Base-by-base conservation (phyloP, 2,113 vertebrate species). In the Motacilla alba region DNA sequence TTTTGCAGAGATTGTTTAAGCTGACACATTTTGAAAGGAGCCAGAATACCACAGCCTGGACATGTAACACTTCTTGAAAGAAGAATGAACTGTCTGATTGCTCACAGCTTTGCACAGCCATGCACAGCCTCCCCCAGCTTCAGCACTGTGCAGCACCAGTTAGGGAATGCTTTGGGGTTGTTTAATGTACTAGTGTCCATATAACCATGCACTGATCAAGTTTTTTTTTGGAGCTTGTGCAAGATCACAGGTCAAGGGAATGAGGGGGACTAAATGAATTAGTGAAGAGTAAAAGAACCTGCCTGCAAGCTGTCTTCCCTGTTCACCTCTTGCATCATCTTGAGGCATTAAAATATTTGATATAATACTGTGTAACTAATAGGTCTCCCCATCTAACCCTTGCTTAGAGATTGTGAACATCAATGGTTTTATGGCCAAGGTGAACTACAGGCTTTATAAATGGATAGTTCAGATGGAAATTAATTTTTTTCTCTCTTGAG, bases 61-160 rank as follows among this genome's bases (percentile, higher is more conserved):
- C 72, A 44, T 56, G 43, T 67, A 94, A 88, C 82, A 74, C 76
- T 97, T 90, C 67, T 83, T 59, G 68, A 91, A 88, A 74, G 87
- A 91, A 75, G 82, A 95, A 83, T 67, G 50, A 83, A 73, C 39
- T 90, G 52, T 74, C 75, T 92, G 85, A 93, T 83, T 81, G 72
- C 79, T 87, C 90, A 64, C 47, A 69, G 87, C 44, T 85, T 91
- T 90, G 55, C 63, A 62, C 56, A 85, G 88, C 50, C 92, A 78
- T 0, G 12, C 53, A 27, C 43, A 46, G 49, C 63, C 47, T 39
- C 6, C 10, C 44, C 59, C 66, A 26, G 15, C 59, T 63, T 44
- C 69, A 47, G 5, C 22, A 21, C 30, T n/a, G n/a, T 41, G 53
- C 78, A 72, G 44, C 31, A 53, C 33, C 21, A 60, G 39, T 18